Conservation (phyloP, 1,140 invertebrate species). For the Orius insidiosus region DNA sequence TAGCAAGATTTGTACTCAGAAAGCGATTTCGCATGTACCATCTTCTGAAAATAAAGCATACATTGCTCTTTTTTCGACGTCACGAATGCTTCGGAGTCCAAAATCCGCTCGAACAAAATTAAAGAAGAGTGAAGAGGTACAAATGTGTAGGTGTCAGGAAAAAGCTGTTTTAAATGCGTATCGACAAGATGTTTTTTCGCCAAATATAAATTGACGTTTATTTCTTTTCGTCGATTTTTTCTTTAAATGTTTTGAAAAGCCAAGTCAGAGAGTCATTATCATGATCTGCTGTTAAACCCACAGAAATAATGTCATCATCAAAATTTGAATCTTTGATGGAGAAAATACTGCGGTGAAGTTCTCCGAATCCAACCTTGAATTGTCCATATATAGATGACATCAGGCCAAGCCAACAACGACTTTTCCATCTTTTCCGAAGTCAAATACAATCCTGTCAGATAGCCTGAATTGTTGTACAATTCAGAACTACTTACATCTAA, state of each 20-base stretch:
- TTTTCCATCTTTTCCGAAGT: conserved; percentile 2
- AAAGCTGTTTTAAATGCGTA: neutral
- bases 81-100: neutral
- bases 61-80: conserved; percentile 5
- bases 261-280: conserved; percentile 5
- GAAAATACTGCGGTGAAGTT: conserved; percentile 2
- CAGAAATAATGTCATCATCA: neutral
- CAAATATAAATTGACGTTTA: neutral
- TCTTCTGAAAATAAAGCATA: conserved; percentile 1
- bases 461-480: conserved; percentile 1
- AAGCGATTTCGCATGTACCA: conserved; percentile 5
- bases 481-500: neutral
- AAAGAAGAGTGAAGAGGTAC: conserved; percentile 1
- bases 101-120: neutral
- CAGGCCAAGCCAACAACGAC: conserved; percentile 5
- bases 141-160: conserved; percentile 1
- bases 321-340: conserved; percentile 4
- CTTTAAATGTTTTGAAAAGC: conserved; percentile 3
- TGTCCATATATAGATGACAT: neutral
- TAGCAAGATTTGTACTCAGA: conserved; percentile 2
- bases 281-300: neutral
- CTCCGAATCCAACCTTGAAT: conserved; percentile 3
- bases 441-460: conserved; percentile 1
- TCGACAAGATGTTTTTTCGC: conserved; percentile 3
- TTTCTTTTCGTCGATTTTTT: neutral